Evolutionary conservation across 1,140 invertebrate species (phyloP), one percentile per base, ranked within the genome.

Genomic region (Drosophila teissieri): DNA sequence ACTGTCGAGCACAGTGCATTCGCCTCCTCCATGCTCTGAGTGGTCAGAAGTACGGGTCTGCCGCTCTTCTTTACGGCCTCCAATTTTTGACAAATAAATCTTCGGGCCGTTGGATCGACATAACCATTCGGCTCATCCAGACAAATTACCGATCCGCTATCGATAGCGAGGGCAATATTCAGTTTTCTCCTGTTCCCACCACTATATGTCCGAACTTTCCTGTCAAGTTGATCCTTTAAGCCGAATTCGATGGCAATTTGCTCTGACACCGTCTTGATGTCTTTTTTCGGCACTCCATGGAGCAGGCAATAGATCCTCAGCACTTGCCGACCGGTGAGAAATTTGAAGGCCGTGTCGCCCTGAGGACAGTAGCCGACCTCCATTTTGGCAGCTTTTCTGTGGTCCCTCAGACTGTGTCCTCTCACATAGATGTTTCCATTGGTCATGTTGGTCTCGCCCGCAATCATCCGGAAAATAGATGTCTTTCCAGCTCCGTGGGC

Each of bases 111-210:
- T 1, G 97, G 97, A 94, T 98, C 97, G 96, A 98, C 97, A 44
- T 97, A 97, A 40, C 96, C 97, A 70, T 96, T 97, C 2, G 97
- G 96, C 92, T 97, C 96, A 91, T 97, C 97, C 63, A 98, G 93
- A 84, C 97, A 97, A 15, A 98, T 94, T 15, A 98, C 93, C 11
- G 95, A 94, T 4, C 98, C 95, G 22, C 97, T 97, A 44, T 98
- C 94, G 19, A 98, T 91, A 10, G 98, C 96, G 51, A 99, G 95
- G 0, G 98, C 97, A 48, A 97, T 97, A 72, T 96, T 98, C 19
- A 99, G 93, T 92, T 99, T 98, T 49, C 98, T 94, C 91, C 98
- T 98, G 68, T 98, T 99, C 1, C 98, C 98, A 8, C 97, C 97
- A 85, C 97, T 98, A 83, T 95, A 96, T 92, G 93, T 93, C 76